phyloP scores from a whole-genome alignment of 2,797 vertebrate genomes.

The Echiichthys vipera region DNA sequence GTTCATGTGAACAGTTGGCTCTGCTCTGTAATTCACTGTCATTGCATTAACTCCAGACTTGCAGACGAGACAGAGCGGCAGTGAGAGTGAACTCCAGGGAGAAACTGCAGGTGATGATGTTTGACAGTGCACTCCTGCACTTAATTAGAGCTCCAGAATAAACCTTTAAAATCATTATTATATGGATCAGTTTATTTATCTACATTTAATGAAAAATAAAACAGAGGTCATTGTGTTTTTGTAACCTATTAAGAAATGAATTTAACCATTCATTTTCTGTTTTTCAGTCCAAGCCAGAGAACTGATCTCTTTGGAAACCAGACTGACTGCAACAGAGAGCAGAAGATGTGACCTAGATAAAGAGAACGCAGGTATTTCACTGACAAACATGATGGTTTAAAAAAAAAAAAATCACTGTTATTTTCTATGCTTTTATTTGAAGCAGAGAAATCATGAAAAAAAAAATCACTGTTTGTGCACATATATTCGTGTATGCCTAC shows the following conservation, averaged over 20 bases:
- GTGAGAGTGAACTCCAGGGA: conserved; percentile 6
- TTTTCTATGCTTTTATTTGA: neutral
- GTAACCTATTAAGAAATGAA: neutral
- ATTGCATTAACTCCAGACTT: neutral
- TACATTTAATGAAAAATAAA: neutral
- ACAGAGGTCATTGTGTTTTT: neutral
- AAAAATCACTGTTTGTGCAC: no score
- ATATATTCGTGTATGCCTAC: no score
- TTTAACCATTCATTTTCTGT: neutral
- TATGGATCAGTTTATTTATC: neutral
- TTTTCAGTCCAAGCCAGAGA: neutral
- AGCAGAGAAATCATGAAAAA: no score
- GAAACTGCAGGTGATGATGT: neutral
- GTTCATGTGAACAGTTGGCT: neutral
- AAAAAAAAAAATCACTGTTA: no score
- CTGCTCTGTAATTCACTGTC: neutral
- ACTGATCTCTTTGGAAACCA: neutral
- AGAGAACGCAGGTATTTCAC: conserved; percentile 4
- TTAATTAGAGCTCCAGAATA: neutral
- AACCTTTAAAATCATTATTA: neutral
- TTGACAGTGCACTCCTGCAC: neutral
- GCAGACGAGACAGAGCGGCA: neutral
- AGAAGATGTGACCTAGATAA: neutral
- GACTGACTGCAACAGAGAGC: neutral
- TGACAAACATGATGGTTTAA: neutral